Conservation (phyloP, 2,797 vertebrate species). For the Ctenopoma multispine region DNA sequence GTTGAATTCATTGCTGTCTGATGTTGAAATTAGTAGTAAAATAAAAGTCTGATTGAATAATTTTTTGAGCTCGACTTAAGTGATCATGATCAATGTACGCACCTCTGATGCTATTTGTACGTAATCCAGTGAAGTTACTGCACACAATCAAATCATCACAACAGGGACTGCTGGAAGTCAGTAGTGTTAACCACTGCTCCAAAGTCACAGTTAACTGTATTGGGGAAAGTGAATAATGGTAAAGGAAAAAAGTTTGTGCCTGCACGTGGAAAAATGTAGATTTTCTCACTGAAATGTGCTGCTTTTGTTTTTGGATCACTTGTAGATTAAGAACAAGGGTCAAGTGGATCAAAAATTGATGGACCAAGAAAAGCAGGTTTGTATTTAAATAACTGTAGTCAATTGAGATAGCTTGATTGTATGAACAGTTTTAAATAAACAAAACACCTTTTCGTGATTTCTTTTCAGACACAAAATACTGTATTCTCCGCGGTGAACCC, state of each 20-base stretch:
- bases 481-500: conserved; percentile 90
- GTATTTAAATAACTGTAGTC: conserved; percentile 9
- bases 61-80: not conserved
- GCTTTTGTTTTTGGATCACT: conserved; percentile 53
- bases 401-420: not conserved
- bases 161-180: not conserved
- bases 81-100: not conserved
- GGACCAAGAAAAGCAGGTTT: conserved; percentile 91
- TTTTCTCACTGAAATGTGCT: conserved; percentile 35
- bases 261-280: not conserved
- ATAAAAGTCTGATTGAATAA: not conserved
- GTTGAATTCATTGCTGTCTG: conserved; percentile 7
- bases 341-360: conserved; percentile 84
- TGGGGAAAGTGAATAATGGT: not conserved
- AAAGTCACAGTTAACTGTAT: not conserved
- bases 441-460: not conserved
- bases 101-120: not conserved
- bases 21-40: conserved; percentile 5
- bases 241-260: not conserved
- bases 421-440: no score
- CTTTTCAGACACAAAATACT: conserved; percentile 85
- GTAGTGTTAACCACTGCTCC: not conserved
- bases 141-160: not conserved
- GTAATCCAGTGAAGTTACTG: not conserved
- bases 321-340: conserved; percentile 89